Conservation (phyloP, 2,113 vertebrate species). For the Neodontobutis hainanensis region DNA sequence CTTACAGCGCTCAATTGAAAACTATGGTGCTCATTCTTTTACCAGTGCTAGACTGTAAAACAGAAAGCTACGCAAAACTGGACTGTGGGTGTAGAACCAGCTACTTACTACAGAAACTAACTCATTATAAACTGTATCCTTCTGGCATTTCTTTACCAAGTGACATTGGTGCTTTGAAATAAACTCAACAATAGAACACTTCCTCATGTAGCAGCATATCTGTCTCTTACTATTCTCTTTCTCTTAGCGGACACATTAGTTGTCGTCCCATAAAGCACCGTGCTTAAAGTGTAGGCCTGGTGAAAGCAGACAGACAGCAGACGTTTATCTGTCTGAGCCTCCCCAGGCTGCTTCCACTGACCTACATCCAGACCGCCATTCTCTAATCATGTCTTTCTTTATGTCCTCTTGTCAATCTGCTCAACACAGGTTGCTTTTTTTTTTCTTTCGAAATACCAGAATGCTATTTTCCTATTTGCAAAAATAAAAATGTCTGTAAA, state of each 20-base stretch:
- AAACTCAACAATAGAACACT: conserved; percentile 35
- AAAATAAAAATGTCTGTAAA: conserved; percentile 62
- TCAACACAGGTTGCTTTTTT: conserved; percentile 46
- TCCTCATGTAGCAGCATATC: conserved; percentile 43
- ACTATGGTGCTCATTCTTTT: conserved; percentile 44
- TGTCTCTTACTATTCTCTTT: conserved; percentile 5
- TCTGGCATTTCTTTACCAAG: conserved; percentile 16
- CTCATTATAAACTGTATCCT: conserved; percentile 14
- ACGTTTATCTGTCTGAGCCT: conserved; percentile 70
- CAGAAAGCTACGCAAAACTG: conserved; percentile 12
- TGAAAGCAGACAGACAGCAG: conserved; percentile 51
- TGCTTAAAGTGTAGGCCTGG: conserved; percentile 26
- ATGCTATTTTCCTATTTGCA: conserved; percentile 83
- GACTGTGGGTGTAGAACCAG: conserved; percentile 31
- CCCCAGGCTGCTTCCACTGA: conserved; percentile 71
- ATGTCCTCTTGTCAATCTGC: conserved; percentile 48
- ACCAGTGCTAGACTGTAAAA: conserved; percentile 28
- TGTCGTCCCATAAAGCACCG: conserved; percentile 11
- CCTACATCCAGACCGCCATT: conserved; percentile 67
- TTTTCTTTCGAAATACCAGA: conserved; percentile 72
- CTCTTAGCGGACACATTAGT: conserved; percentile 5
- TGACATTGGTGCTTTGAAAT: conserved; percentile 40
- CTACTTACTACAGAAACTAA: conserved; percentile 8
- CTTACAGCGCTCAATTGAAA: background rate
- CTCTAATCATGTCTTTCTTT: conserved; percentile 47